A percentile compares a stretch with the other conserved stretches of the same genome.
Evolutionary conservation across 2,113 vertebrate species (phyloP).

Genomic region (Odocoileus hemionus): DNA sequence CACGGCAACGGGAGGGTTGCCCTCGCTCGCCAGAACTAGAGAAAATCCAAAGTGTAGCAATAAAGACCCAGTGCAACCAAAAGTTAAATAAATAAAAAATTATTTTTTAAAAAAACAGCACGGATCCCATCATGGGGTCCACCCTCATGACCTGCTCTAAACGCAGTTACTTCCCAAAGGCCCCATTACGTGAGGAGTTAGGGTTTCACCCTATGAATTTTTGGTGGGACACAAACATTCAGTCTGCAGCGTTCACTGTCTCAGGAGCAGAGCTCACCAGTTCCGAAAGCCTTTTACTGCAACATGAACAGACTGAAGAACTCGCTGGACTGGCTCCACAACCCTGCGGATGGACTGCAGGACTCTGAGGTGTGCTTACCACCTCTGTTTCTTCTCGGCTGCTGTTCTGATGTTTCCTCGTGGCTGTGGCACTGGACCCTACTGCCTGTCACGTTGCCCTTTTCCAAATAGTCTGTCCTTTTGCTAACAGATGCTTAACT

Average conservation of each 20-base stretch:
- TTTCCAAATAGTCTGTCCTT: not conserved
- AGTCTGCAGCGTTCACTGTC: not conserved
- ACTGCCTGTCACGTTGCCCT: not conserved
- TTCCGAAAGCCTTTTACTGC: too few relatives aligned
- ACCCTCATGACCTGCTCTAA: not conserved
- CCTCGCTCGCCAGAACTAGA: accelerated
- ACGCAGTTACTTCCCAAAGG: not conserved
- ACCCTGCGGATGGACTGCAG: accelerated
- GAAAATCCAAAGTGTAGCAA: not conserved
- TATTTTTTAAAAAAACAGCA: not conserved
- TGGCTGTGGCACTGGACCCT: not conserved
- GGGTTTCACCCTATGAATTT: not conserved
- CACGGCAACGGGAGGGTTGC: accelerated
- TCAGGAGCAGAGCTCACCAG: not conserved
- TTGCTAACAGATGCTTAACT: slow-evolving; percentile 70
- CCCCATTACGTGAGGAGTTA: accelerated
- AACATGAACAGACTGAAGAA: not conserved
- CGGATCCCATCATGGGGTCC: accelerated
- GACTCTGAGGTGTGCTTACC: accelerated
- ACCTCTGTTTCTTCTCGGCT: accelerated
- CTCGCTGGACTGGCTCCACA: accelerated
- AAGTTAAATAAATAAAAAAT: not conserved
- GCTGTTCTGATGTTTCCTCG: not conserved
- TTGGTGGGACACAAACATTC: not conserved
- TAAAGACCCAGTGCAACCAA: not conserved